Evolutionary conservation across 2,888 invertebrate species (phyloP).

Genomic region (Apoda limacodes): DNA sequence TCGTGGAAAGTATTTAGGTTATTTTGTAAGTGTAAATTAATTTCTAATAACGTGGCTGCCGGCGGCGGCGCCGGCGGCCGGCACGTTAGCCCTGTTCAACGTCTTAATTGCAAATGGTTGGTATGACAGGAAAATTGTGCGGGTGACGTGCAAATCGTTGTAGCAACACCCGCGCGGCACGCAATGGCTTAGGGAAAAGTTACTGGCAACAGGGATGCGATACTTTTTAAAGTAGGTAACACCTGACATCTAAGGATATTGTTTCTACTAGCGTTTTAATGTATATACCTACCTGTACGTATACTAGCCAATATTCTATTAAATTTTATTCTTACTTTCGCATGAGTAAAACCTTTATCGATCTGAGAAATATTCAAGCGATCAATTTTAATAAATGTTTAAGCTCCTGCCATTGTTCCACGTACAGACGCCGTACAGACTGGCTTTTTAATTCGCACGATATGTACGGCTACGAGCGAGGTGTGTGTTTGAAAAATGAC

Average conservation of each 20-base stretch:
- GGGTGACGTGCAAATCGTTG: conserved; percentile 55
- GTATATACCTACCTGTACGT: no score
- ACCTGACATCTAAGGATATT: no score
- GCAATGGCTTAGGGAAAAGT: conserved; percentile 8
- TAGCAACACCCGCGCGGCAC: conserved; percentile 33
- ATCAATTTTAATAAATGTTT: conserved; percentile 10
- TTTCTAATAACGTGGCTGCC: conserved; percentile 36
- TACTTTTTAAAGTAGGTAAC: no score
- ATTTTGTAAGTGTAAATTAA: conserved; percentile 41
- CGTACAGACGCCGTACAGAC: conserved; percentile 8
- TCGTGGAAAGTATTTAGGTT: conserved; percentile 10
- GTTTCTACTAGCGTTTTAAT: no score
- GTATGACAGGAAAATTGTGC: conserved; percentile 58
- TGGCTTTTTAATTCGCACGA: conserved; percentile 37
- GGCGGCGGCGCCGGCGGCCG: conserved; percentile 24
- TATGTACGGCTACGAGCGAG: conserved; percentile 35
- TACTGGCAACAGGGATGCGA: no score
- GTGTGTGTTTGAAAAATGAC: conserved; percentile 62
- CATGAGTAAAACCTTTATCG: no score
- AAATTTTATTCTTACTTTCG: no score
- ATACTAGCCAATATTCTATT: no score
- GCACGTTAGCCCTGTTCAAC: conserved; percentile 22
- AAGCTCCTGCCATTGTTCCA: neutral
- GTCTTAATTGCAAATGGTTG: conserved; percentile 26
- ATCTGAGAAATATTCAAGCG: no score